Percentiles rank a stretch among this genome's conserved stretches.
Conservation (phyloP, 2,888 invertebrate genomes). For the Alloplasta piceator region DNA sequence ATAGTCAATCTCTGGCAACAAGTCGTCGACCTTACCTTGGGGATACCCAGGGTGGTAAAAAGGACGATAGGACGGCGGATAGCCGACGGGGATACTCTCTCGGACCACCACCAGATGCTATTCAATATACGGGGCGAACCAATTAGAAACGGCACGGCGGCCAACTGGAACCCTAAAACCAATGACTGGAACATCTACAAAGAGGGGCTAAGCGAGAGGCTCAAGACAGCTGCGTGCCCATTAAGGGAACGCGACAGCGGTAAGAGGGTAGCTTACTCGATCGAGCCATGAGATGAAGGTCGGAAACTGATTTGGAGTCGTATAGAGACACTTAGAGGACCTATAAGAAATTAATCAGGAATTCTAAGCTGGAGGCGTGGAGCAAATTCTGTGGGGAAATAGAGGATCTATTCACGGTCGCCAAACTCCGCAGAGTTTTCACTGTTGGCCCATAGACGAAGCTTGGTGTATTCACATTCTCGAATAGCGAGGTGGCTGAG, state of each 20-base stretch:
- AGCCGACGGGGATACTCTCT: conserved; percentile 26
- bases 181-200: no score
- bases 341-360: conserved; percentile 28
- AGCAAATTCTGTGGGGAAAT: conserved; percentile 17
- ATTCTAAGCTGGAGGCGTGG: conserved; percentile 11
- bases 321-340: no score
- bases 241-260: neutral
- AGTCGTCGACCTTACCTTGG: conserved; percentile 27
- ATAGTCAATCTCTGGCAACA: no score
- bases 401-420: neutral
- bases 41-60: neutral
- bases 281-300: conserved; percentile 38
- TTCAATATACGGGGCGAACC: no score
- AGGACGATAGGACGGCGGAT: conserved; percentile 16
- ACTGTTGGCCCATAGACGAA: conserved; percentile 5
- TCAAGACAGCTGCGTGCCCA: conserved; percentile 36
- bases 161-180: no score
- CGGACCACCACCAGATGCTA: neutral
- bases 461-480: conserved; percentile 21
- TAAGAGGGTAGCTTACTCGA: conserved; percentile 31
- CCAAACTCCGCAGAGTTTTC: conserved; percentile 40
- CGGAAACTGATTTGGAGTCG: no score
- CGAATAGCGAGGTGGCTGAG: conserved; percentile 4
- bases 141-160: no score
- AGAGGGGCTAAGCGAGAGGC: conserved; percentile 17